Evolutionary conservation across 2,888 invertebrate species (phyloP).

Genomic region (Holacanthella duospinosa): DNA sequence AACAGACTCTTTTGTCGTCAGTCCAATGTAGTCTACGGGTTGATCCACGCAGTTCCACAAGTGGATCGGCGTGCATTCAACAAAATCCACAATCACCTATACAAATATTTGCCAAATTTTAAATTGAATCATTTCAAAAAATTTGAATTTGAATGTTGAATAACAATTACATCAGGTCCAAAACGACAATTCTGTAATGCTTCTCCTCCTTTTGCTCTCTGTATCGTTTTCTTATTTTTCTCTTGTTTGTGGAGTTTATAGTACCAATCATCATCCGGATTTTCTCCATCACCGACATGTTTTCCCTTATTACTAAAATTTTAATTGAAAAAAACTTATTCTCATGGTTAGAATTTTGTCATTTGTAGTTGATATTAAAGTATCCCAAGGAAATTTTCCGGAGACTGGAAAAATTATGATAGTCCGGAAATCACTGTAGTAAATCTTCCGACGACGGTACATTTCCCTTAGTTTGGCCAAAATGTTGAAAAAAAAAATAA

Average conservation of each 20-base stretch:
- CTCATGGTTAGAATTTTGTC: no score
- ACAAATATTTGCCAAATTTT: not conserved
- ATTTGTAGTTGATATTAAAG: no score
- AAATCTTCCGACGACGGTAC: no score
- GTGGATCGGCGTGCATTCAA: conserved; percentile 34
- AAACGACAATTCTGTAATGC: not conserved
- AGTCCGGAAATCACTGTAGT: no score
- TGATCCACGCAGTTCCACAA: conserved; percentile 24
- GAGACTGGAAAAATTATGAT: no score
- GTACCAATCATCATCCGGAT: not conserved
- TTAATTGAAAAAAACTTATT: not conserved
- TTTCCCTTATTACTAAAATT: not conserved
- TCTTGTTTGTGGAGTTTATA: not conserved
- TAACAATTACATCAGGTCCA: not conserved
- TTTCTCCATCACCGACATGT: not conserved
- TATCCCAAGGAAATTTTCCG: no score
- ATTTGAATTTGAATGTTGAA: not conserved
- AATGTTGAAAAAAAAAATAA: no score
- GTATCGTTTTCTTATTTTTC: not conserved
- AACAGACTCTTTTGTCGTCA: conserved; percentile 23
- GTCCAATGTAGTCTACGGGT: conserved; percentile 19
- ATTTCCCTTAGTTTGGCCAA: no score
- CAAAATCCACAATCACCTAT: conserved; percentile 29
- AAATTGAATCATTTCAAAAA: not conserved
- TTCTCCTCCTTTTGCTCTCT: not conserved